Evolutionary conservation across 2,797 vertebrate species (phyloP).

Genomic region (Parambassis ranga): DNA sequence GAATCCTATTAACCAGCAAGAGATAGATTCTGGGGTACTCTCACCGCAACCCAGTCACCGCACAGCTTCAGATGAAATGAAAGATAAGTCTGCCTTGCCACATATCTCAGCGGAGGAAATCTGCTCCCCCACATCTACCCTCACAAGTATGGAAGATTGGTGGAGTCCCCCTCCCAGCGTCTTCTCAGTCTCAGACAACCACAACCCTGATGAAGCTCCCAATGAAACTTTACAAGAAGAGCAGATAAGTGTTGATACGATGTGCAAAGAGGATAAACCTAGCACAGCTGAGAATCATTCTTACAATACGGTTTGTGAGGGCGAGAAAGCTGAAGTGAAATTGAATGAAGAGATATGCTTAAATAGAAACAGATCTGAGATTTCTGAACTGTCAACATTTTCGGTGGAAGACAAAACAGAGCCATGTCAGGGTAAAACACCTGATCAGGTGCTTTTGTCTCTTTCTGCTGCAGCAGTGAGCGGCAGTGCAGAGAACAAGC

Average conservation of each 20-base stretch:
- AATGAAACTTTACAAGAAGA: constrained; percentile 22
- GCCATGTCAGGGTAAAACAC: constrained; percentile 24
- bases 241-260: constrained; percentile 5
- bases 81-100: constrained; percentile 9
- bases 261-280: neutral
- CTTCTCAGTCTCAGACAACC: constrained; percentile 30
- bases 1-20: constrained; percentile 6
- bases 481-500: neutral
- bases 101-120: constrained; percentile 18
- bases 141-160: constrained; percentile 21
- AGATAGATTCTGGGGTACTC: too few relatives aligned
- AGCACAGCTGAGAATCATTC: neutral
- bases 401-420: constrained; percentile 48
- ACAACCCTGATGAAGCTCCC: constrained; percentile 1
- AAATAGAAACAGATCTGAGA: constrained; percentile 43
- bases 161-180: constrained; percentile 22
- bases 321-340: constrained; percentile 65
- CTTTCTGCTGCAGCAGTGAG: neutral
- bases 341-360: constrained; percentile 12
- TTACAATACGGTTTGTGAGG: constrained; percentile 1
- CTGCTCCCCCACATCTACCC: constrained; percentile 15
- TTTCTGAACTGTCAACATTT: constrained; percentile 34
- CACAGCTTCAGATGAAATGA: constrained; percentile 5
- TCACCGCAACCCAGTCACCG: neutral
- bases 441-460: constrained; percentile 25